Percentiles rank a stretch among this genome's conserved stretches.
phyloP scores from a whole-genome alignment of 2,113 vertebrate genomes.

The Dipodomys spectabilis region DNA sequence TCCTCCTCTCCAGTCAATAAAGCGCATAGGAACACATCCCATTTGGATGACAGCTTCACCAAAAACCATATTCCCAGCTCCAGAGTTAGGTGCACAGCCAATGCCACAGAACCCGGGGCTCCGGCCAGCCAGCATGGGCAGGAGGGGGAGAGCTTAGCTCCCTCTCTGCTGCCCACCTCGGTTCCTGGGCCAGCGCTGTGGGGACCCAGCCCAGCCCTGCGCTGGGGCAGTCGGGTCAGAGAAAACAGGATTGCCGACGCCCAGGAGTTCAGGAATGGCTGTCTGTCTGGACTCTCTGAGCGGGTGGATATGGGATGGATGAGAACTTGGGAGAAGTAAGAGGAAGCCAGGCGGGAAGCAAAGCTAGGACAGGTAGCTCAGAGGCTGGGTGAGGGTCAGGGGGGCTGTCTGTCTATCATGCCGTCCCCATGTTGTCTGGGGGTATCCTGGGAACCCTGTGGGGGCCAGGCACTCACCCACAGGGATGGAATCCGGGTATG shows the following conservation, averaged over 20 bases:
- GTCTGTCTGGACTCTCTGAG: too few relatives aligned
- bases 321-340: neutral
- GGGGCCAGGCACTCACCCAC: too few relatives aligned
- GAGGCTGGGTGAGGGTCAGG: neutral
- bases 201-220: neutral
- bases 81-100: neutral
- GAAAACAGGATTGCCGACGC: neutral
- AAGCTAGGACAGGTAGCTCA: rapidly evolving
- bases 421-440: neutral
- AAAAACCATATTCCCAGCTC: neutral
- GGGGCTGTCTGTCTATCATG: too few relatives aligned
- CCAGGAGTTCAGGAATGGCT: neutral
- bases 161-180: rapidly evolving
- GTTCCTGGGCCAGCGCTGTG: neutral
- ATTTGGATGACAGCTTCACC: neutral
- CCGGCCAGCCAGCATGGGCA: neutral
- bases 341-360: neutral
- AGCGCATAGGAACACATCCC: neutral
- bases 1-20: neutral
- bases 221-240: neutral
- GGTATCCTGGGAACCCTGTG: neutral
- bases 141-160: neutral
- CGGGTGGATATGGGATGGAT: too few relatives aligned
- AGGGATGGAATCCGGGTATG: too few relatives aligned
- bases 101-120: too few relatives aligned